Evolutionary conservation across 37 sponge, comb jelly and placozoan genomes (phyloP).

Genomic region (Cliona cf. orientalis): DNA sequence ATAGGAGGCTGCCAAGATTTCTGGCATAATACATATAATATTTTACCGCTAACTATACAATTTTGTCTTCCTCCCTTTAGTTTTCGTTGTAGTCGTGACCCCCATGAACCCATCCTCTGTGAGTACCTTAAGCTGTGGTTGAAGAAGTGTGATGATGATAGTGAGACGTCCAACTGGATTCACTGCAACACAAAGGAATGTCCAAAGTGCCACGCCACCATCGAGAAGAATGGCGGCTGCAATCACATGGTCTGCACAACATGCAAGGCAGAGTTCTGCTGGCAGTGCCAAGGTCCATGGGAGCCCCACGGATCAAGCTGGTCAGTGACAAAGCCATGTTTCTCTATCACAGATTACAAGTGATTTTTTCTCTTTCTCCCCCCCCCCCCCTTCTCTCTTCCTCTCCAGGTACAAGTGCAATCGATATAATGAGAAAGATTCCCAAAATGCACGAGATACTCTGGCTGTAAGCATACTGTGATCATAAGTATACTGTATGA

Average conservation of each 20-base stretch:
- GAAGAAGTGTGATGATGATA: conserved; percentile 96
- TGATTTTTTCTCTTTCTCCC: too few species aligned
- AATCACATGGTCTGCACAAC: conserved; percentile 89
- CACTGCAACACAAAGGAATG: conserved; percentile 94
- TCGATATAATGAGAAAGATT: conserved; percentile 78
- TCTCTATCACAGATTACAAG: neutral
- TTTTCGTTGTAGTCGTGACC: conserved; percentile 65
- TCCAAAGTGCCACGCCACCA: conserved; percentile 90
- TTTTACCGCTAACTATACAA: neutral
- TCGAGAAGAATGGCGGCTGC: conserved; percentile 97
- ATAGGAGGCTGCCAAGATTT: neutral
- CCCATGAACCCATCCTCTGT: conserved; percentile 67
- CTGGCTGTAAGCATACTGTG: conserved; percentile 61
- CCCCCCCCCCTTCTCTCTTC: too few species aligned
- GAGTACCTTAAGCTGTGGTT: conserved; percentile 73
- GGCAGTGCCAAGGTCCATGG: conserved; percentile 95
- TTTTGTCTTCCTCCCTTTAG: neutral
- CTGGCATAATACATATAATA: neutral
- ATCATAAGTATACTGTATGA: neutral
- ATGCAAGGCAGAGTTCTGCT: conserved; percentile 90
- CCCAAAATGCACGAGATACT: conserved; percentile 73
- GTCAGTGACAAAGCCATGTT: conserved; percentile 17
- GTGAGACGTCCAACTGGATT: conserved; percentile 95
- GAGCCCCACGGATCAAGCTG: conserved; percentile 92
- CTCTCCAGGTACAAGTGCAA: conserved; percentile 92